Conservation (phyloP, 2,888 invertebrate genomes). For the Rosalia funebris region DNA sequence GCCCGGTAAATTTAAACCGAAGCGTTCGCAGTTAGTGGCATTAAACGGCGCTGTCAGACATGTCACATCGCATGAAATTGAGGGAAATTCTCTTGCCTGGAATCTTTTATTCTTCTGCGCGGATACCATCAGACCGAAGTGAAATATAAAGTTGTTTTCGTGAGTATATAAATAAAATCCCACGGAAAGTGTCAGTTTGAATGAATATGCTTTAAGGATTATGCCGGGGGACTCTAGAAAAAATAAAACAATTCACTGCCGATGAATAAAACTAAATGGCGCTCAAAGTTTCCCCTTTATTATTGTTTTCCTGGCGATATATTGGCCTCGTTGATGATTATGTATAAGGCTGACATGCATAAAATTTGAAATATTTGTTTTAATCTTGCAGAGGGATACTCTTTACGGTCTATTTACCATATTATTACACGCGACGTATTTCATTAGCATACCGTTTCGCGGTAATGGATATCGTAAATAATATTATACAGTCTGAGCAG, state of each 20-base stretch:
- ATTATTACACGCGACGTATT: conserved; percentile 27
- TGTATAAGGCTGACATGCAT: conserved; percentile 18
- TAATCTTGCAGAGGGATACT: conserved; percentile 18
- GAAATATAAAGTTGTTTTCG: conserved; percentile 34
- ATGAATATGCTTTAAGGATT: conserved; percentile 28
- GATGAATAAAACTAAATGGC: conserved; percentile 25
- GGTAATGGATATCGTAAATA: conserved; percentile 22
- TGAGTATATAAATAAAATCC: conserved; percentile 33
- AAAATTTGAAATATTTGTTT: conserved; percentile 28
- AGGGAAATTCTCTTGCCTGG: conserved; percentile 16
- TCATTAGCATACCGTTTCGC: conserved; percentile 23
- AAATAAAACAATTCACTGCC: conserved; percentile 16
- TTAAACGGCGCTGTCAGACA: conserved; percentile 19
- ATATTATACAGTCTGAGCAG: conserved; percentile 3
- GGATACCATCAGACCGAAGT: conserved; percentile 17
- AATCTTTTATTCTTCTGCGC: conserved; percentile 16
- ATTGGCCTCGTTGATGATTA: conserved; percentile 21
- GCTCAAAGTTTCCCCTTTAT: conserved; percentile 21
- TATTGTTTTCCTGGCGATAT: conserved; percentile 17
- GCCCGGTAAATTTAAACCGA: too few species aligned
- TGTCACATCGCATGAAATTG: conserved; percentile 22
- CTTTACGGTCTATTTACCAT: conserved; percentile 27
- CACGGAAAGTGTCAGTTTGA: conserved; percentile 16
- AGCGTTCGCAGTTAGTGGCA: conserved; percentile 9
- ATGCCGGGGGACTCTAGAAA: conserved; percentile 10